These are phyloP conservation scores for Himalopsyche anomala DNA, from an alignment of 2,888 invertebrate species.

Conservation along the genomic window DNA sequence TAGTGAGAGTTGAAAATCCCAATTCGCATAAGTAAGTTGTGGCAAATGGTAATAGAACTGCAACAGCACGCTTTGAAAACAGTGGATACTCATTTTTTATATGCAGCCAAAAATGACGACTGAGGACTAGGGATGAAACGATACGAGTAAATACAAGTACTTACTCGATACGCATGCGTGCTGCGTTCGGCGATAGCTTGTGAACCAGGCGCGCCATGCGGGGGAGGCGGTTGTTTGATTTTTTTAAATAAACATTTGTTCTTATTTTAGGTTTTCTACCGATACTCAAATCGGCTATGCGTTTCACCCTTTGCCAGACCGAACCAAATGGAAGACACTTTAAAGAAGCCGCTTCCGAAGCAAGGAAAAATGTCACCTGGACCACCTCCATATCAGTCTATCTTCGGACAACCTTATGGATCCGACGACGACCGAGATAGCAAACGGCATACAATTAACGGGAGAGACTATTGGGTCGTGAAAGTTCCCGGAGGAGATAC, in stretches of 20 bases:
- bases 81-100: too few species aligned
- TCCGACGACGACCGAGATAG: slow-evolving; percentile 68
- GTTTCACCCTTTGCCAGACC: slow-evolving; percentile 41
- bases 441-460: slow-evolving; percentile 81
- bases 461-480: slow-evolving; percentile 85
- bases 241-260: slow-evolving; percentile 26
- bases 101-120: too few species aligned
- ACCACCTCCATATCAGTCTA: slow-evolving; percentile 82
- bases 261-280: slow-evolving; percentile 60
- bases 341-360: slow-evolving; percentile 47
- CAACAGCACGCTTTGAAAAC: too few species aligned
- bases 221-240: too few species aligned
- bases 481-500: slow-evolving; percentile 79
- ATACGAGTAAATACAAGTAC: too few species aligned
- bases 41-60: too few species aligned
- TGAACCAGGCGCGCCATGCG: too few species aligned
- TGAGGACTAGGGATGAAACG: too few species aligned
- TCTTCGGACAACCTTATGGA: slow-evolving; percentile 74
- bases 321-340: slow-evolving; percentile 35
- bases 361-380: slow-evolving; percentile 65
- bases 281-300: slow-evolving; percentile 59
- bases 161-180: too few species aligned
- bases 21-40: too few species aligned
- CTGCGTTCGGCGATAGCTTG: too few species aligned
- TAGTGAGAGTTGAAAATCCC: too few species aligned